These are phyloP conservation scores for Fabriciana adippe DNA, from an alignment of 2,888 invertebrate species.

Conservation along the genomic window DNA sequence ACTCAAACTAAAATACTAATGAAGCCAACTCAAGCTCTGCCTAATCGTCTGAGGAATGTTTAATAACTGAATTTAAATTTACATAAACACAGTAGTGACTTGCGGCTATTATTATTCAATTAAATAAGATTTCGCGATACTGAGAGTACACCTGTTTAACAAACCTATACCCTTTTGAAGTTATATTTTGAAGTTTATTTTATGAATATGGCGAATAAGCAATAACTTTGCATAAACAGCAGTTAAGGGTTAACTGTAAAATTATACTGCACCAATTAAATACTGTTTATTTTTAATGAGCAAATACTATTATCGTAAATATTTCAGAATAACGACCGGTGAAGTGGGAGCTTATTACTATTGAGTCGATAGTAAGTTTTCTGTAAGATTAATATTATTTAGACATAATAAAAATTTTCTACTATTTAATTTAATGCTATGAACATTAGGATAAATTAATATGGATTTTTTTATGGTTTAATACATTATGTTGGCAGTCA, in stretches of 20 bases:
- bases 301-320: constrained; percentile 8
- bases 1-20: constrained; percentile 53
- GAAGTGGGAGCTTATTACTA: constrained; percentile 1
- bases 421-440: no score
- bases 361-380: constrained; percentile 10
- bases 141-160: constrained; percentile 63
- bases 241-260: constrained; percentile 23
- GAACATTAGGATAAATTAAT: no score
- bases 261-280: constrained; percentile 23
- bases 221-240: constrained; percentile 28
- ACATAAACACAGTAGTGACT: constrained; percentile 75
- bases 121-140: constrained; percentile 76
- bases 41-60: constrained; percentile 67
- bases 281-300: constrained; percentile 16
- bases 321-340: constrained; percentile 9
- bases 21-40: constrained; percentile 54
- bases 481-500: no score
- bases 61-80: constrained; percentile 73
- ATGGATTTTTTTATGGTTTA: no score
- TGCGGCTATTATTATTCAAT: constrained; percentile 80
- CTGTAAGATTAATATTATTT: no score
- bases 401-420: no score
- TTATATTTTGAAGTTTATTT: constrained; percentile 30
- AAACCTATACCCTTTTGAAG: constrained; percentile 37
- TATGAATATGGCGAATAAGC: constrained; percentile 26